Conservation (phyloP, 2,888 invertebrate species). For the Nasonovia ribisnigri region DNA sequence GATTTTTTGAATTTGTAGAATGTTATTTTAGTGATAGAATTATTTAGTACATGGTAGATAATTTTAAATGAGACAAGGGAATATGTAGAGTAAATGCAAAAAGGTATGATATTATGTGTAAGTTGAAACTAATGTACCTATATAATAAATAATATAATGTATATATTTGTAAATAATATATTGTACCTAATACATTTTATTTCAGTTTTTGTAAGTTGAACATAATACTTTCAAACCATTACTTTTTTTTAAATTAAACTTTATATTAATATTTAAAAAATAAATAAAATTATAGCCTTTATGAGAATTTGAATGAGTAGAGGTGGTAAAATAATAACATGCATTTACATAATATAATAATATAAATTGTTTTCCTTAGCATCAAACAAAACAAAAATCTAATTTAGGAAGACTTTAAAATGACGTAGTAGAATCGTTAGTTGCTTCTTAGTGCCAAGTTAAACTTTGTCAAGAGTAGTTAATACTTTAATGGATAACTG, state of each 20-base stretch:
- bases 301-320: background rate
- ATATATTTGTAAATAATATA: background rate
- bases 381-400: conserved; percentile 31
- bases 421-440: background rate
- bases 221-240: background rate
- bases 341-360: conserved; percentile 13
- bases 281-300: background rate
- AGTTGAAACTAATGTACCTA: background rate
- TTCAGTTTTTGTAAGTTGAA: background rate
- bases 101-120: background rate
- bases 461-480: conserved; percentile 38
- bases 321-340: background rate
- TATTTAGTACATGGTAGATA: background rate
- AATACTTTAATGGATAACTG: conserved; percentile 39
- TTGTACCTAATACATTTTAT: background rate
- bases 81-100: background rate
- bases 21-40: background rate
- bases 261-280: background rate
- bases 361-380: background rate
- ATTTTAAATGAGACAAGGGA: background rate
- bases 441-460: conserved; percentile 20
- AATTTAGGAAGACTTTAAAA: conserved; percentile 1
- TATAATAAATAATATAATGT: background rate
- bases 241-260: background rate
- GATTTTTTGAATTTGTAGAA: background rate